phyloP scores from a whole-genome alignment of 1,140 invertebrate species.

The Argopecten irradians region DNA sequence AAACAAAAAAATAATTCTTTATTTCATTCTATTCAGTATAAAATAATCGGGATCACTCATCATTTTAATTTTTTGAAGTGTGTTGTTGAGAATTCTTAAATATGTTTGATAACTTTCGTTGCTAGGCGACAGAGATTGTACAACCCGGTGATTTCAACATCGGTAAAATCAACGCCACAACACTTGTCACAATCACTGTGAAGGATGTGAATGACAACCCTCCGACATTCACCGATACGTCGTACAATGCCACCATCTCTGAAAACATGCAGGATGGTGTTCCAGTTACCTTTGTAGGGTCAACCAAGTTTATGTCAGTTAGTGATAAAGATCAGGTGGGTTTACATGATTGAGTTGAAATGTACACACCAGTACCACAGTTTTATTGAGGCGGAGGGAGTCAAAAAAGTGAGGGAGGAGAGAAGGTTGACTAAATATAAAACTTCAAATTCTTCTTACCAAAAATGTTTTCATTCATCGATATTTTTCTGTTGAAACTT shows the following conservation, averaged over 20 bases:
- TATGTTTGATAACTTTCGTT: neutral
- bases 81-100: neutral
- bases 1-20: too few species aligned
- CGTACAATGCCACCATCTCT: constrained; percentile 91
- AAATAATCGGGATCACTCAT: neutral
- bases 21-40: too few species aligned
- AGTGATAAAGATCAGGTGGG: constrained; percentile 93
- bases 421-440: too few species aligned
- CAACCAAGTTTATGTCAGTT: constrained; percentile 88
- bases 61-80: neutral
- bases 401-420: too few species aligned
- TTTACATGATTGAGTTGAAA: too few species aligned
- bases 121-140: constrained; percentile 58
- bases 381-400: too few species aligned
- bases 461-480: too few species aligned
- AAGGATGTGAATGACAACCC: constrained; percentile 97
- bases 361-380: too few species aligned
- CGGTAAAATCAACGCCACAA: constrained; percentile 86
- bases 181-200: constrained; percentile 94
- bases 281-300: constrained; percentile 88
- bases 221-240: constrained; percentile 87
- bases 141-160: constrained; percentile 53
- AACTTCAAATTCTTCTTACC: too few species aligned
- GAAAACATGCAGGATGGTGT: constrained; percentile 93
- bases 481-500: too few species aligned